Percentiles rank a stretch among this genome's conserved stretches.
These are phyloP conservation scores for Malacoctenus gilli DNA, from an alignment of 2,797 vertebrate genomes.

Conservation along the genomic window DNA sequence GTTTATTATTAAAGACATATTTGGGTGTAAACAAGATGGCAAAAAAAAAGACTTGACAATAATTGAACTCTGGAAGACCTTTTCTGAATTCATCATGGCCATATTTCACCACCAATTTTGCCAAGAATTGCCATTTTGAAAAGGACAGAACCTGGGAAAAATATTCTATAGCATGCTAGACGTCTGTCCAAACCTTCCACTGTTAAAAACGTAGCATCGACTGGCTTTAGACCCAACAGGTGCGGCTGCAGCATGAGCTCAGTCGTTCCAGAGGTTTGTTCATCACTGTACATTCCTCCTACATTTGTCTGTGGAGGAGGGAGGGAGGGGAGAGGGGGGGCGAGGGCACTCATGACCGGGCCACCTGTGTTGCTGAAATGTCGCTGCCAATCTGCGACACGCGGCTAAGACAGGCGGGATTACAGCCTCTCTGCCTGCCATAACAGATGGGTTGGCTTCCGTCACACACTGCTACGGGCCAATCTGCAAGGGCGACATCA, in stretches of 20 bases:
- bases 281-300: neutral
- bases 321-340: neutral
- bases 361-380: constrained; percentile 50
- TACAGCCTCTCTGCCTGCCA: constrained; percentile 57
- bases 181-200: too few relatives aligned
- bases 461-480: constrained; percentile 59
- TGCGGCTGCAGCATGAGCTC: constrained; percentile 5
- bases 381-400: constrained; percentile 44
- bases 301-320: neutral
- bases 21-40: too few relatives aligned
- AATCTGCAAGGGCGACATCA: constrained; percentile 46
- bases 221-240: constrained; percentile 12
- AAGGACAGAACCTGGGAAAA: too few relatives aligned
- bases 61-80: too few relatives aligned
- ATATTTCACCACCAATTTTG: too few relatives aligned
- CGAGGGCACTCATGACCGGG: constrained; percentile 17
- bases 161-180: too few relatives aligned
- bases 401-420: constrained; percentile 48
- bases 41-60: too few relatives aligned
- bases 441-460: constrained; percentile 73
- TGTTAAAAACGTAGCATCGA: too few relatives aligned
- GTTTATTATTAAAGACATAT: too few relatives aligned
- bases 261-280: constrained; percentile 24
- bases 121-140: too few relatives aligned
- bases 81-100: too few relatives aligned